Evolutionary conservation across 2,888 invertebrate genomes (phyloP), one percentile per base, ranked within the genome.

Genomic region (Argyra leucocephala): DNA sequence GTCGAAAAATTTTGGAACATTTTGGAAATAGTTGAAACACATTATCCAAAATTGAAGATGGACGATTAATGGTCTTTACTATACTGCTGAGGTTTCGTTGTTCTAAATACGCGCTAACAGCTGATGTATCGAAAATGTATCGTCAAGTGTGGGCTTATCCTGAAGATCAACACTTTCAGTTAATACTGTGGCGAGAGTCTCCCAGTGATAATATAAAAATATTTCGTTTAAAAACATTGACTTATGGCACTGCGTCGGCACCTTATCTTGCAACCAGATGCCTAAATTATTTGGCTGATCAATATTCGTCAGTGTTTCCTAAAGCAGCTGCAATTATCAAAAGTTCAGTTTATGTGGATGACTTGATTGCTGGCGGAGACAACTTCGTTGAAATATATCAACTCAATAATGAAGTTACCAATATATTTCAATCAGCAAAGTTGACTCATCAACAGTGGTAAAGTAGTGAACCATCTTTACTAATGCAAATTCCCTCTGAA

Each of bases 81-180:
- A 48, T 48, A 26, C 48, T 48, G 2, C 15, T 60, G 5, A 12
- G 22, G 3, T 24, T 60, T 23, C 5, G 62, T 22, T 7, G 10
- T 10, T 22, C 62, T 22, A 24, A 23, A 23, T 63, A 63, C 10
- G 62, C 69, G 12, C 59, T 69, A 1, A 68, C 68, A 12, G 67
- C 68, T 3, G 69, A 69, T 57, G 63, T 70, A 7, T 64, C 64
- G 3, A 71, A 71, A 67, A 70, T 69, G 68, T 71, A 71, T 61
- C 64, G 71, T 7, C 69, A 70, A 61, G 63, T 63, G 9, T 65
- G 66, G 61, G 67, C 69, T 7, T 63, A 64, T 15, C 62, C 63
- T n/a, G 63, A 66, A 10, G 70, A 70, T 31, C 21, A 62, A 0
- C 36, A 68, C 23, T 69, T 67, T 63, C 69, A 69, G 59, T 61